Conservation (phyloP, 2,888 invertebrate species). For the Drosophila maculinotata region DNA sequence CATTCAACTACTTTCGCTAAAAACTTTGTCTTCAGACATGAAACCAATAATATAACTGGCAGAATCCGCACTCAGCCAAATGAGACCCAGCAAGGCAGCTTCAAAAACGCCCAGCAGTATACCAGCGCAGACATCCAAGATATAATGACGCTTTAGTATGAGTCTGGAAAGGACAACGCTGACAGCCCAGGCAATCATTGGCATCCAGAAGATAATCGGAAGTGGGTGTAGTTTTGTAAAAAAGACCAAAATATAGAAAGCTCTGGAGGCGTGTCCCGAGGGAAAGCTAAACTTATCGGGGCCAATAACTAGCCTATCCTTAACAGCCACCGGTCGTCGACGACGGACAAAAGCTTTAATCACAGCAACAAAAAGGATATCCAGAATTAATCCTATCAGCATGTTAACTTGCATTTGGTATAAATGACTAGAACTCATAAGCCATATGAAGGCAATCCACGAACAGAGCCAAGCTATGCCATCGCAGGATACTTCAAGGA, state of each 20-base stretch:
- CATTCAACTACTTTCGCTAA: constrained; percentile 52
- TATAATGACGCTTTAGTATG: constrained; percentile 93
- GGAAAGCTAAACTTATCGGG: constrained; percentile 97
- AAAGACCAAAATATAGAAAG: constrained; percentile 91
- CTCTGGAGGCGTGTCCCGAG: constrained; percentile 96
- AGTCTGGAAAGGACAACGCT: constrained; percentile 92
- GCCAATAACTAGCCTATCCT: constrained; percentile 90
- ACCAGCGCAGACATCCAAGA: constrained; percentile 94
- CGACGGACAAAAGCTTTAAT: constrained; percentile 92
- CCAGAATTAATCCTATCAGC: constrained; percentile 91
- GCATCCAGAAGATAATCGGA: constrained; percentile 87
- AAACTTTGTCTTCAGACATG: constrained; percentile 74
- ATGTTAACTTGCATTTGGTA: constrained; percentile 95
- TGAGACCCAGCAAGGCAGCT: constrained; percentile 87
- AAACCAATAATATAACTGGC: constrained; percentile 68
- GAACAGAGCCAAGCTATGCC: constrained; percentile 94
- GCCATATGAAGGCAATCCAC: constrained; percentile 92
- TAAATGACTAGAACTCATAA: constrained; percentile 88
- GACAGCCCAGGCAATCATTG: constrained; percentile 90
- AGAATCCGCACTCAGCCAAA: constrained; percentile 89
- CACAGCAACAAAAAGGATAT: constrained; percentile 91
- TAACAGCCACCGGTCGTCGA: constrained; percentile 89
- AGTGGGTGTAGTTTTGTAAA: constrained; percentile 89
- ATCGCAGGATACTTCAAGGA: constrained; percentile 91
- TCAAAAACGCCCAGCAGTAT: constrained; percentile 90